Base-by-base conservation (phyloP, 2,888 invertebrate species). In the Drosophila fulvimacula region DNA sequence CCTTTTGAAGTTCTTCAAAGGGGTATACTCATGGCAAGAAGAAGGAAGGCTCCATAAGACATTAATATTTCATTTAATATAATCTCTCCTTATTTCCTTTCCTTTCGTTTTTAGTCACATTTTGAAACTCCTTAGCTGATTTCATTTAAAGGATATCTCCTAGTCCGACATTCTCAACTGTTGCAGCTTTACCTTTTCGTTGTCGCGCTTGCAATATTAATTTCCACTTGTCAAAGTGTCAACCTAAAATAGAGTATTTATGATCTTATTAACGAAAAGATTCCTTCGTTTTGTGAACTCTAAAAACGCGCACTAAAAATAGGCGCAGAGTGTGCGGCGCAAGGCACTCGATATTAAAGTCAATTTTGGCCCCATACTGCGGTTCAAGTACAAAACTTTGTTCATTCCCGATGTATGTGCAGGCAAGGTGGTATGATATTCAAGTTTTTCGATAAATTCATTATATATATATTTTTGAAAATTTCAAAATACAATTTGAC, bases 311-410 rank as follows among this genome's bases (percentile, higher is more conserved):
- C 49, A 42, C 67, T 61, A 74, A 64, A 69, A 73, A 74, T 71
- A 69, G 64, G 49, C 48, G 41, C 36, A 39, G 49, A 39, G 64
- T 27, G n/a, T 17, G 59, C 63, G 56, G 30, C 67, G 38, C 46
- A 48, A 27, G 44, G 38, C 82, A 76, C 61, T 62, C 60, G 63
- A 66, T 57, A 69, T 67, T 42, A 46, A 67, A 77, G 74, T 75
- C 79, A 76, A 69, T 71, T 34, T 76, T 86, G 86, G 76, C 86
- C 89, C 86, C 86, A 86, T 86, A 88, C 89, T 67, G 87, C 82
- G 86, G 79, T 6, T 30, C 34, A 34, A 34, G 24, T 7, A 34
- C 34, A 65, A 21, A 42, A 36, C 21, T 30, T 27, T 44, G 32
- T 53, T 49, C 41, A 32, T 46, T 27, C 5, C 10, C 1, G 10